These are phyloP conservation scores for Dendrophyllia cribrosa DNA, from an alignment of 64 coral and sea anemone genomes.

Conservation along the genomic window DNA sequence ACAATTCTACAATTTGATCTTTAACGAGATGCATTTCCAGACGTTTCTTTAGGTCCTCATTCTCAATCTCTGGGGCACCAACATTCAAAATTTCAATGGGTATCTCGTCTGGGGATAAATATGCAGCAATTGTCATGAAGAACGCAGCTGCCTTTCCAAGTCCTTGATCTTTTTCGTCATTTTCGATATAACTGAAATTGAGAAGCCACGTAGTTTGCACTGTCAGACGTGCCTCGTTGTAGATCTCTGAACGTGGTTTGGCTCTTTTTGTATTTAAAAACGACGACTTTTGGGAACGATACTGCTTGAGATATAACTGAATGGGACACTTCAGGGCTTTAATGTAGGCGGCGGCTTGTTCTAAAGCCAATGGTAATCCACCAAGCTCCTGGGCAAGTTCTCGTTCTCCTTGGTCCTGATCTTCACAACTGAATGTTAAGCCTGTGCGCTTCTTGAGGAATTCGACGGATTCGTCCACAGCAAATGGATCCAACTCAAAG, in stretches of 20 bases:
- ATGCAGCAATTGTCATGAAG: constrained; percentile 52
- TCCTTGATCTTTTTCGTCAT: background rate
- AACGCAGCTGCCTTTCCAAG: constrained; percentile 3
- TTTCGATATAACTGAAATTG: constrained; percentile 43
- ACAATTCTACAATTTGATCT: constrained; percentile 5
- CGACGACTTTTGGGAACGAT: background rate
- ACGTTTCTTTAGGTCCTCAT: background rate
- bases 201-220: constrained; percentile 68
- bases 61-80: constrained; percentile 25
- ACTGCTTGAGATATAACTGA: constrained; percentile 31
- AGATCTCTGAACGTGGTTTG: background rate
- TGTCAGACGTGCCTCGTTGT: constrained; percentile 28
- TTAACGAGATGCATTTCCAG: background rate
- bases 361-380: constrained; percentile 59
- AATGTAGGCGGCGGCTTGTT: constrained; percentile 65
- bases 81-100: constrained; percentile 55
- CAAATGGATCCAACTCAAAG: background rate
- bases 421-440: background rate
- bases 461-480: constrained; percentile 16
- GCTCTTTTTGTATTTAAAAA: constrained; percentile 19
- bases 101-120: constrained; percentile 47
- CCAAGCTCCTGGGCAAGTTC: constrained; percentile 30
- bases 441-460: constrained; percentile 42
- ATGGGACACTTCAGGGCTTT: background rate
- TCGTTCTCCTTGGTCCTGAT: background rate